A percentile compares a stretch with the other conserved stretches of the same genome.
Evolutionary conservation across 2,113 vertebrate species (phyloP).

Genomic region (Psettodes erumei): DNA sequence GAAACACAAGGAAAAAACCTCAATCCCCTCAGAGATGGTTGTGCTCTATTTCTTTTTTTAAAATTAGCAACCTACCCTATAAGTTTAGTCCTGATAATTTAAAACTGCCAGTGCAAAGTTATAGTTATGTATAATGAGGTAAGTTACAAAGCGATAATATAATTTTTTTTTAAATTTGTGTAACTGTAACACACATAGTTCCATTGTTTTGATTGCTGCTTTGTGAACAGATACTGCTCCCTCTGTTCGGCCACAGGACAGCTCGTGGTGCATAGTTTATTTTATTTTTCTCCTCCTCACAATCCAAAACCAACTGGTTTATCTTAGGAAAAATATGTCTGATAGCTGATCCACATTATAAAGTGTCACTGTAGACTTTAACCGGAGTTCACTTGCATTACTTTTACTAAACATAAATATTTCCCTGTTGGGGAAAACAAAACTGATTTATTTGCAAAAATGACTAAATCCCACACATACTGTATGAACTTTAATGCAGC

Average conservation of each 20-base stretch:
- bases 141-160: no score
- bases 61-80: constrained; percentile 17
- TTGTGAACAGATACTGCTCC: background rate
- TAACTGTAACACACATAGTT: background rate
- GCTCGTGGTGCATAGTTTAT: background rate
- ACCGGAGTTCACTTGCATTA: background rate
- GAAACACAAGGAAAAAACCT: background rate
- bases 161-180: background rate
- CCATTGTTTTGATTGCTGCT: background rate
- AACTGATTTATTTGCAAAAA: background rate
- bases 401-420: background rate
- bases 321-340: background rate
- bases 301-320: background rate
- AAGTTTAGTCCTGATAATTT: background rate
- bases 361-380: background rate
- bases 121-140: no score
- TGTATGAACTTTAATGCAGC: background rate
- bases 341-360: background rate
- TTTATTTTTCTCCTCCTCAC: background rate
- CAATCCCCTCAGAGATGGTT: constrained; percentile 13
- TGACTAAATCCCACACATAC: background rate
- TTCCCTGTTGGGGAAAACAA: background rate
- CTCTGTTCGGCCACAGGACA: background rate
- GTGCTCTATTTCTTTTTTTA: background rate
- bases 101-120: background rate